These are phyloP conservation scores for Peromyscus polionotus DNA, from an alignment of 2,113 vertebrate species.

Conservation along the genomic window DNA sequence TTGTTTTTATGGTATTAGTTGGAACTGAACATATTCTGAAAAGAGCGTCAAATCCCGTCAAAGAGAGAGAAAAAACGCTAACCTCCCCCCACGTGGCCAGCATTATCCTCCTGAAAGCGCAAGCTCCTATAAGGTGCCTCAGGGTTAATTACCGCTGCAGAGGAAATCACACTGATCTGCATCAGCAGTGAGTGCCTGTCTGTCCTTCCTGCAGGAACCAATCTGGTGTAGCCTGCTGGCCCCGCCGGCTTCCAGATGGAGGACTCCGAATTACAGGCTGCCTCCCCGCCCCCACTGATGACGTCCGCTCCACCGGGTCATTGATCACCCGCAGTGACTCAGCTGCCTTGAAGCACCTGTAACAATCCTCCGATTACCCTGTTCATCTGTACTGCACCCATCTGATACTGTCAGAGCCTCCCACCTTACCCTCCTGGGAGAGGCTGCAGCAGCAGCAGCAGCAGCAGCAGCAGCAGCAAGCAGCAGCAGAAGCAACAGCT, in stretches of 20 bases:
- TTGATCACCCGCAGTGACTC: neutral
- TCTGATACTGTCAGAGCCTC: neutral
- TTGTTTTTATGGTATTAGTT: constrained; percentile 37
- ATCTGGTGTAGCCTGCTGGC: neutral
- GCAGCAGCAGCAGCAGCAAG: rapidly evolving
- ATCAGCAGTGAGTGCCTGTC: neutral
- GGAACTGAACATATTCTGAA: neutral
- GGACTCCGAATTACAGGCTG: neutral
- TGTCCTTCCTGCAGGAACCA: neutral
- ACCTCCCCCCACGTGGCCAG: neutral
- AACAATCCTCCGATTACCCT: neutral
- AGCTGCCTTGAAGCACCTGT: neutral
- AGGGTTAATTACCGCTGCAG: constrained; percentile 9
- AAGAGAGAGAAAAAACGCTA: neutral
- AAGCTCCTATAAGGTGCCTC: neutral
- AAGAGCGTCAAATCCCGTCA: neutral
- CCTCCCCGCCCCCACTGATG: neutral
- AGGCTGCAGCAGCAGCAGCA: neutral
- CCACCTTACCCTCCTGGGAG: neutral
- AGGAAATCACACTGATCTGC: constrained; percentile 25
- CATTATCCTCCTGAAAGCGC: neutral
- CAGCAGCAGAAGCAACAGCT: neutral
- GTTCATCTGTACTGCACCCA: neutral
- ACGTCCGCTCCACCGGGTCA: neutral
- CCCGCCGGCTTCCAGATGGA: neutral